Percentiles rank a stretch among this genome's conserved stretches.
phyloP scores from a whole-genome alignment of 2,113 vertebrate species.

The Alethe castanea region DNA sequence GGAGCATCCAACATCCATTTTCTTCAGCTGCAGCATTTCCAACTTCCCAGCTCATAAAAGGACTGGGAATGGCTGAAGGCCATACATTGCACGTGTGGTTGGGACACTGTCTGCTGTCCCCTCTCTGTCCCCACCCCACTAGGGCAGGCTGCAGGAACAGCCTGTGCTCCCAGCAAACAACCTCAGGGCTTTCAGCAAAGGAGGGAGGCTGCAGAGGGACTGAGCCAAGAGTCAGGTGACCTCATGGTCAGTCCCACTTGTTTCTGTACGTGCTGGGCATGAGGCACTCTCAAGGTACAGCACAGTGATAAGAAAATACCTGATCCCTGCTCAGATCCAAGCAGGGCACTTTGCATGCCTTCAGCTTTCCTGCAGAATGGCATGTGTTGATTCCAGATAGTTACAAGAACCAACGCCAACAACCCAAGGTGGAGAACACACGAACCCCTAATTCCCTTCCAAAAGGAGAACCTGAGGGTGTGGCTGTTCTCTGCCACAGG shows the following conservation, averaged over 20 bases:
- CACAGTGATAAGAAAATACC: not conserved
- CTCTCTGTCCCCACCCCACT: not conserved
- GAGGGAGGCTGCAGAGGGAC: not conserved
- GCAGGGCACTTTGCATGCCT: not conserved
- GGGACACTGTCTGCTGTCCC: not conserved
- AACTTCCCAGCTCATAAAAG: not conserved
- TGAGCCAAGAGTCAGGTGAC: not conserved
- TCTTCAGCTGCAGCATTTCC: not conserved
- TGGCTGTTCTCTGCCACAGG: not conserved
- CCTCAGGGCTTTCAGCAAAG: not conserved
- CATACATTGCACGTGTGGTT: not conserved
- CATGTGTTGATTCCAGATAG: fast-evolving
- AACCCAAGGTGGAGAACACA: not conserved
- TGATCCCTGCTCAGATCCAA: not conserved
- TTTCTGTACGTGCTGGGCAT: not conserved
- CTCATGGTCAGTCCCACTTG: not conserved
- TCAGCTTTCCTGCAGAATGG: not conserved
- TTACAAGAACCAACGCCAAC: not conserved
- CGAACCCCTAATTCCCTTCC: not conserved
- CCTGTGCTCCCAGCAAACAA: not conserved
- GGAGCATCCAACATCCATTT: not conserved
- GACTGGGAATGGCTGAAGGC: not conserved
- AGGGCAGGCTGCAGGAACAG: not conserved
- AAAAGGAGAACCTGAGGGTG: not conserved
- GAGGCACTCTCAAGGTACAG: not conserved